Conservation (phyloP, 2,888 invertebrate genomes). For the Plemyria rubiginata region DNA sequence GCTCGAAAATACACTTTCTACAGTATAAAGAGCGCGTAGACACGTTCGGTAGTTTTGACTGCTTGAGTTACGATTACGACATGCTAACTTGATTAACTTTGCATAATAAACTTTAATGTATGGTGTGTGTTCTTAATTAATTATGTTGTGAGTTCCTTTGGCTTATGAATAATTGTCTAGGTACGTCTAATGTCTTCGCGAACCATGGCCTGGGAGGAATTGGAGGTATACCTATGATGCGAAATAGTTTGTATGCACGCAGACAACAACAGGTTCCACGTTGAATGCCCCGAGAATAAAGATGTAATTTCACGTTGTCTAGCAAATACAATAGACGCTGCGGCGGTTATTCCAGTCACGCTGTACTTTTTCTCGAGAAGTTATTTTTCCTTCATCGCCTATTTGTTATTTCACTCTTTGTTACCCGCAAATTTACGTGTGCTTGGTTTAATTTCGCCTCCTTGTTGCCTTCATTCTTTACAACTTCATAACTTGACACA, state of each 20-base stretch:
- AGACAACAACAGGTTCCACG: conserved; percentile 21
- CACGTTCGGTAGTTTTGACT: conserved; percentile 48
- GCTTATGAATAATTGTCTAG: too few relatives aligned
- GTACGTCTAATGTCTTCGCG: too few relatives aligned
- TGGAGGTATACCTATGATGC: neutral
- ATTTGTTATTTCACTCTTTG: conserved; percentile 8
- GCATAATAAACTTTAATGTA: conserved; percentile 40
- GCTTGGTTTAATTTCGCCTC: neutral
- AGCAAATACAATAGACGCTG: conserved; percentile 29
- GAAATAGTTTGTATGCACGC: conserved; percentile 19
- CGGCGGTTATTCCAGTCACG: conserved; percentile 37
- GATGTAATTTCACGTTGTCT: conserved; percentile 31
- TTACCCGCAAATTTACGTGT: conserved; percentile 1
- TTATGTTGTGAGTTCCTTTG: too few relatives aligned
- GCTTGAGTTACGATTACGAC: conserved; percentile 53
- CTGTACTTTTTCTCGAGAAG: conserved; percentile 33
- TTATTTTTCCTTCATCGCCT: conserved; percentile 29
- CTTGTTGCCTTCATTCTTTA: neutral
- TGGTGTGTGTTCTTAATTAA: too few relatives aligned
- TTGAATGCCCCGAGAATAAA: conserved; percentile 34
- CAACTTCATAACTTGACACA: neutral
- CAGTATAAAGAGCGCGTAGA: conserved; percentile 38
- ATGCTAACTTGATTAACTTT: conserved; percentile 39
- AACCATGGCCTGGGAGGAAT: too few relatives aligned
- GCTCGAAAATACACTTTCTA: conserved; percentile 58